A percentile compares a stretch with the other conserved stretches of the same genome.
Evolutionary conservation across 2,888 invertebrate species (phyloP).

Genomic region (Acheta domesticus): DNA sequence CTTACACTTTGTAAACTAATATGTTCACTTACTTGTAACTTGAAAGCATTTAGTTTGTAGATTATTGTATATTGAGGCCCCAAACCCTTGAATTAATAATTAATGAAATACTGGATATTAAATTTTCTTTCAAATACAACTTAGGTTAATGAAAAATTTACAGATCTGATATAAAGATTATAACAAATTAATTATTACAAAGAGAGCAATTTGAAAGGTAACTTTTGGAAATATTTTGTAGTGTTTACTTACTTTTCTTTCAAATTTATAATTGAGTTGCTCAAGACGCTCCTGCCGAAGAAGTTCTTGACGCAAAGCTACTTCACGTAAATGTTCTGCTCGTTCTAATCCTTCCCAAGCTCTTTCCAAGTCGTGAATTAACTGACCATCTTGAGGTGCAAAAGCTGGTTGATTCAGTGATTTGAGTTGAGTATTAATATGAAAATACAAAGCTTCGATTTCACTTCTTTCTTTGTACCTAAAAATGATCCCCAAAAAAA

Average conservation of each 20-base stretch:
- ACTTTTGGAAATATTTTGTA: background rate
- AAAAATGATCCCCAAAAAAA: slow-evolving; percentile 12
- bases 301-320: slow-evolving; percentile 86
- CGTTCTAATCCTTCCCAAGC: slow-evolving; percentile 91
- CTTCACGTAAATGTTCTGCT: slow-evolving; percentile 91
- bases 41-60: too few relatives aligned
- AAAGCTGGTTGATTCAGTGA: slow-evolving; percentile 87
- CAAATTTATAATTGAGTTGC: slow-evolving; percentile 92
- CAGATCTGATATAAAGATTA: too few relatives aligned
- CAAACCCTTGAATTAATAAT: too few relatives aligned
- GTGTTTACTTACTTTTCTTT: slow-evolving; percentile 67
- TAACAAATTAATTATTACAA: background rate
- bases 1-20: too few relatives aligned
- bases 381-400: slow-evolving; percentile 80
- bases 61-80: too few relatives aligned
- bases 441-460: slow-evolving; percentile 93
- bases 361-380: slow-evolving; percentile 91
- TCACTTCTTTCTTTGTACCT: slow-evolving; percentile 96
- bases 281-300: slow-evolving; percentile 89
- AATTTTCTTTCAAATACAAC: too few relatives aligned
- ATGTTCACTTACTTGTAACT: too few relatives aligned
- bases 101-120: too few relatives aligned
- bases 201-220: background rate
- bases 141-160: too few relatives aligned
- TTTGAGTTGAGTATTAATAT: slow-evolving; percentile 93